phyloP scores from a whole-genome alignment of 1,140 invertebrate species.

The Apis florea region DNA sequence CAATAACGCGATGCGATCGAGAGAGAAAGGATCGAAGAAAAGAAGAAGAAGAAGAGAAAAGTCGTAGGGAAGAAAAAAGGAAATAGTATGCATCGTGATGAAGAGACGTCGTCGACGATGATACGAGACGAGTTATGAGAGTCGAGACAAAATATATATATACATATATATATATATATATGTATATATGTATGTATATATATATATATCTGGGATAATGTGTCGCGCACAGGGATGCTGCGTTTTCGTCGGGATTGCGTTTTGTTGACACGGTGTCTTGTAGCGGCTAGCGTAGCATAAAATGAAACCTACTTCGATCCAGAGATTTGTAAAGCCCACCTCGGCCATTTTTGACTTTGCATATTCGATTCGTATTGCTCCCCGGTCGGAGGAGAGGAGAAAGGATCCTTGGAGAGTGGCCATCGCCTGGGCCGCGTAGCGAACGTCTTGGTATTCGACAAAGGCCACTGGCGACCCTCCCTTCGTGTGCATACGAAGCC shows the following conservation, averaged over 20 bases:
- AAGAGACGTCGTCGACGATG: no score
- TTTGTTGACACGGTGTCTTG: background rate
- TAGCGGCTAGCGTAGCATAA: constrained; percentile 68
- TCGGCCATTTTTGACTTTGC: constrained; percentile 98
- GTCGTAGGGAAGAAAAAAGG: no score
- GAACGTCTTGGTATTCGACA: constrained; percentile 96
- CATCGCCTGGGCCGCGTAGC: constrained; percentile 94
- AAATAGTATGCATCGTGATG: no score
- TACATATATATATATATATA: no score
- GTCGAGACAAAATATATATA: background rate
- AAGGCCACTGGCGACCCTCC: constrained; percentile 96
- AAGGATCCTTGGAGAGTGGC: constrained; percentile 95
- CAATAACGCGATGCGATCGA: background rate
- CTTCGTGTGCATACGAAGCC: constrained; percentile 98
- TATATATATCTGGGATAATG: background rate
- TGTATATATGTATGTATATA: no score
- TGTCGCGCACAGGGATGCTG: constrained; percentile 26
- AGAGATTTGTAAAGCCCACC: constrained; percentile 83
- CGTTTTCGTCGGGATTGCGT: constrained; percentile 41
- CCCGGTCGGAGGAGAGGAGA: constrained; percentile 95
- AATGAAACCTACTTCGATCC: constrained; percentile 80
- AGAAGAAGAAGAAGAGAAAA: no score
- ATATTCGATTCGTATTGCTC: constrained; percentile 98
- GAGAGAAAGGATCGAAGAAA: no score
- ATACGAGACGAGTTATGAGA: background rate